These are phyloP conservation scores for Meteorus cinctellus DNA, from an alignment of 2,888 invertebrate genomes.

Conservation along the genomic window DNA sequence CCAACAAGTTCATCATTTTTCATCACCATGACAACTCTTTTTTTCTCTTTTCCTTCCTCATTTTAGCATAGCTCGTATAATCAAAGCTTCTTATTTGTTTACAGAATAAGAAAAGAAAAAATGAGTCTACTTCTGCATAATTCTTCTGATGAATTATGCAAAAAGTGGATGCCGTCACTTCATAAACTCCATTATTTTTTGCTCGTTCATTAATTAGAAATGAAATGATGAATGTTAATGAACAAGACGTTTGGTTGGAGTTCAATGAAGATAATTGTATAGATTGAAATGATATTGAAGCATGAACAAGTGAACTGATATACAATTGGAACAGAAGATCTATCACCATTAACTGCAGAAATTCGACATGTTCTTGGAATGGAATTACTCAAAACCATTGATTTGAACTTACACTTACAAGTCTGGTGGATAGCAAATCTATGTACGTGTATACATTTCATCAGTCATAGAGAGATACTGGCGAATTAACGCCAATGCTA, in stretches of 20 bases:
- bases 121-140: too few species aligned
- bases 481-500: neutral
- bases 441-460: neutral
- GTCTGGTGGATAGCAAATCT: neutral
- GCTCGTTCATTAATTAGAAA: conserved; percentile 20
- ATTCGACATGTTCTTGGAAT: conserved; percentile 26
- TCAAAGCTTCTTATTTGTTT: too few species aligned
- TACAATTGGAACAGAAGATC: neutral
- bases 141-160: conserved; percentile 10
- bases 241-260: neutral
- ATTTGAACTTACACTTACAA: neutral
- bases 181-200: too few species aligned
- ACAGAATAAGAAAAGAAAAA: too few species aligned
- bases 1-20: neutral
- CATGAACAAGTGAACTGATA: neutral
- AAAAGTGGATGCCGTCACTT: conserved; percentile 6
- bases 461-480: neutral
- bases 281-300: neutral
- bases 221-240: neutral
- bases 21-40: too few species aligned
- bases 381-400: conserved; percentile 17
- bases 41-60: too few species aligned
- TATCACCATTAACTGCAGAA: conserved; percentile 13
- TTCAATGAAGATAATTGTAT: neutral
- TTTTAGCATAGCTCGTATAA: too few species aligned